Evolutionary conservation across 2,113 vertebrate genomes (phyloP).

Genomic region (Otolemur garnettii): DNA sequence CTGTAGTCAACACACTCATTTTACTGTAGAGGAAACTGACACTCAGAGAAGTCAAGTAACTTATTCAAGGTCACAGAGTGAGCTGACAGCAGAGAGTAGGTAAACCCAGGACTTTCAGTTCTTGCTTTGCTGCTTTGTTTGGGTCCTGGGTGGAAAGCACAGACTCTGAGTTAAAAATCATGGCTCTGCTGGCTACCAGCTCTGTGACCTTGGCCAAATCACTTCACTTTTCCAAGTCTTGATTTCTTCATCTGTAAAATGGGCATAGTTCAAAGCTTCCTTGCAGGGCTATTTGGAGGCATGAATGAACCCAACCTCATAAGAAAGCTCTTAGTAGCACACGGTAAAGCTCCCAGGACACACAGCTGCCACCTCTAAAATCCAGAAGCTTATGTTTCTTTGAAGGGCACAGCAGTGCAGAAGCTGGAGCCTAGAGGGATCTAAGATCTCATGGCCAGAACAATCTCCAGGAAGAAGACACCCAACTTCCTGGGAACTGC

Average conservation of each 20-base stretch:
- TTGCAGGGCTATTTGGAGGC: background rate
- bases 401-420: background rate
- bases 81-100: background rate
- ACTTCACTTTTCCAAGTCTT: background rate
- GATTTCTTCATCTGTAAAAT: constrained; percentile 6
- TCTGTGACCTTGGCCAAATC: background rate
- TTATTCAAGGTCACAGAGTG: background rate
- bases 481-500: constrained; percentile 62
- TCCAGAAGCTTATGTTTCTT: background rate
- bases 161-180: background rate
- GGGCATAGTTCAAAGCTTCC: background rate
- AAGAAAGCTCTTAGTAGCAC: background rate
- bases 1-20: background rate
- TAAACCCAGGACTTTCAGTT: background rate
- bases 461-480: constrained; percentile 29
- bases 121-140: background rate
- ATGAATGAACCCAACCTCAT: background rate
- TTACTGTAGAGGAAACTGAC: background rate
- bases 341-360: background rate
- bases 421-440: background rate
- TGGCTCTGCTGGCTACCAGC: background rate
- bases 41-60: background rate
- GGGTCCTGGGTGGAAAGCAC: background rate
- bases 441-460: background rate
- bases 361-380: background rate